Evolutionary conservation across 2,113 vertebrate genomes (phyloP), one percentile per base, ranked within the genome.

Genomic region (Hymenochirus boettgeri): DNA sequence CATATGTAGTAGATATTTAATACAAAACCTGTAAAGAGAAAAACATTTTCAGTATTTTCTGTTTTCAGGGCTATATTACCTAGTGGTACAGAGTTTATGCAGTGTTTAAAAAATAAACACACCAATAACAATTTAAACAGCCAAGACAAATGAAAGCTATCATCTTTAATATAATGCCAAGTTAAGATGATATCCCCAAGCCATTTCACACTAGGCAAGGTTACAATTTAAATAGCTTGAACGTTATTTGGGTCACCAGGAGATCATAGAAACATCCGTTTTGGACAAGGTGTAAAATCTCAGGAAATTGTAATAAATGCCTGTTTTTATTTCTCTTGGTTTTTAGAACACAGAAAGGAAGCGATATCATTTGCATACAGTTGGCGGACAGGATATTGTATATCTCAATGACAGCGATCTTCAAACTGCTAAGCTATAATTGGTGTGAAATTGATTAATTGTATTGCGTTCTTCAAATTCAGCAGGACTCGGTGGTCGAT

Each of bases 391-490:
- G 23, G 45, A 69, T 53, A 53, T 69, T 52, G 56, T 59, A 39
- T 27, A 27, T 29, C 17, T 45, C 37, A 66, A 69, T 47, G 60
- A 53, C 56, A 31, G 65, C 51, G 35, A 25, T 27, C 46, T 35
- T 21, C 18, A 8, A 23, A 59, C 18, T 53, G 47, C 64, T 60
- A 27, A 53, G 25, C 65, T 53, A 57, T 69, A 69, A 69, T 69
- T 69, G 59, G 65, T 57, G 58, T 69, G 65, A 69, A 69, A 69
- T 69, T 69, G 65, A 69, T 69, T 53, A 69, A 69, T 69, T 69
- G 55, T 60, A 60, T 48, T 42, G 24, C 45, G 56, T 69, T 57
- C 35, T 51, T 56, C 57, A 69, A 37, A 60, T 69, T 57, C 33
- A 31, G 23, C 33, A 45, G 48, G 37, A 52, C 56, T 50, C 35